Base-by-base conservation (phyloP, 2,888 invertebrate genomes). In the Lasioglossum villosulum region DNA sequence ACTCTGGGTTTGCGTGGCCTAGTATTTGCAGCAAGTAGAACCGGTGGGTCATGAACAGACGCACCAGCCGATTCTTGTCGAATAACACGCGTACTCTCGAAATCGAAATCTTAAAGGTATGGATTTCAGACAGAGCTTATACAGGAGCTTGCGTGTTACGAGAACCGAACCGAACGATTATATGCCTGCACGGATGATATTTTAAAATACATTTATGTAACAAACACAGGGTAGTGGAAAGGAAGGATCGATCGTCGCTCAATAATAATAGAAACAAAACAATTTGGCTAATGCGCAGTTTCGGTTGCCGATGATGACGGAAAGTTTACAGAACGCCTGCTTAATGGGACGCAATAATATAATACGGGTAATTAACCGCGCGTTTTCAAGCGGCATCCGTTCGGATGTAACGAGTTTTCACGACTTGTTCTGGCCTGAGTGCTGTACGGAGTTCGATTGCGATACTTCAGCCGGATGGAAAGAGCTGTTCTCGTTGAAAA, bases 221-320 rank as follows among this genome's bases (percentile, higher is more conserved):
- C 30, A 63, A 16, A 30, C 63, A 14, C 6, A 16, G 19, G 23
- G 0, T 34, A 34, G 8, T 87, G 75, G 76, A 84, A 92, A 92
- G 90, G 87, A 89, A 86, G 88, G 90, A 93, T 91, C 91, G 92
- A 93, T 93, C 89, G 91, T 90, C 91, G 90, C 87, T 89, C 92
- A 91, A 92, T 19, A 48, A 5, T 93, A 92, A 92, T 91, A 90
- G 90, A 92, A 92, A 93, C 90, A 91, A 92, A 92, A 92, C 89
- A 89, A 87, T 85, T 87, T 88, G 89, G 82, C 87, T 89, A 91
- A 92, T 88, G 86, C 90, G 85, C 83, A 82, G 85, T 89, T 90
- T 88, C 87, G 88, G 91, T 92, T 91, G 86, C 86, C 81, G 82
- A 78, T 84, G 84, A 88, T 84, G 86, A 90, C 87, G 85, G 88